Evolutionary conservation across 2,888 invertebrate species (phyloP), one percentile per base, ranked within the genome.

Genomic region (Globia sparganii): DNA sequence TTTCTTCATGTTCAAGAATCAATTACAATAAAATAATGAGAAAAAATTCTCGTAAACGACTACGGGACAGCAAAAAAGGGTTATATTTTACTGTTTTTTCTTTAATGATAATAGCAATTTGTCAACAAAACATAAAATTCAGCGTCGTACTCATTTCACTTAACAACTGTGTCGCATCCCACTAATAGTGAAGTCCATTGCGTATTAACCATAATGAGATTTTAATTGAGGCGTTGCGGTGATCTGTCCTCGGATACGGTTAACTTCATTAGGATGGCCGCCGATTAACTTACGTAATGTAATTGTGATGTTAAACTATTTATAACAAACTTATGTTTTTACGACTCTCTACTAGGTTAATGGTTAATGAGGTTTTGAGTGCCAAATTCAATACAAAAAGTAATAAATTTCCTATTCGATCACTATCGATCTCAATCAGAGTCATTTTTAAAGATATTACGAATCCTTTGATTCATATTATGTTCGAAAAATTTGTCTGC

Each of bases 221-320:
- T 96, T 96, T 96, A 96, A 96, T 96, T 96, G 96, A 95, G 94
- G 94, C 92, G 92, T 91, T 87, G 89, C 90, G 79, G 86, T 75
- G 93, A 95, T 94, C 94, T 92, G 92, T 84, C 93, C 92, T 90
- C 93, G 89, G 94, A 93, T 94, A 92, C 94, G 88, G 91, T 91
- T 93, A 96, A 95, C 93, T 93, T 94, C 93, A 95, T 95, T 95
- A 95, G 91, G 88, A 91, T 87, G 89, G 85, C 87, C 91, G 90
- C 87, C 93, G 91, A 95, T 96, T 94, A 95, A 92, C 91, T 94
- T 93, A 91, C 92, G 91, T 94, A 96, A 96, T 94, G 94, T 95
- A 94, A 96, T 96, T 95, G 94, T 93, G 88, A 90, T 88, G 91
- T 65, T 62, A 74, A 83, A 83, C 67, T 62, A 79, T 82, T 70